phyloP scores from a whole-genome alignment of 2,888 invertebrate species.

The Xanthostigma xanthostigma region DNA sequence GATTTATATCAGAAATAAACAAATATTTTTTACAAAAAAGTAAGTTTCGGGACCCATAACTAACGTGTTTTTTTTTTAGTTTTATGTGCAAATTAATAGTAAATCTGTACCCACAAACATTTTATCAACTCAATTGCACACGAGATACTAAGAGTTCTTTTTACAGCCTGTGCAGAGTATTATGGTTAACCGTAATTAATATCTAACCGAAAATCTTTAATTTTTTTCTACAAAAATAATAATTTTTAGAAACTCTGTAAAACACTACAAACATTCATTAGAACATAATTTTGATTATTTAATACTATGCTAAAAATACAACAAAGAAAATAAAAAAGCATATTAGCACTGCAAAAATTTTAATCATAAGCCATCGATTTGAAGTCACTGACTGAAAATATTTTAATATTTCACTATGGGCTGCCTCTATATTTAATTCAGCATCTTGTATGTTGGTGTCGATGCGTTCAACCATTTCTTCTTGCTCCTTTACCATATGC shows the following conservation, averaged over 20 bases:
- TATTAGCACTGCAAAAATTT: conserved; percentile 95
- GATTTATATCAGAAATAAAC: too few species aligned
- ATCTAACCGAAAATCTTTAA: too few species aligned
- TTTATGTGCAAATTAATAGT: too few species aligned
- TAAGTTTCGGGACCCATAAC: too few species aligned
- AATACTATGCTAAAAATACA: conserved; percentile 74
- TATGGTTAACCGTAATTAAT: too few species aligned
- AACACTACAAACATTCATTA: neutral
- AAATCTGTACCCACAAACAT: too few species aligned
- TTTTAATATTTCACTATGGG: conserved; percentile 91
- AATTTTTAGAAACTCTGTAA: neutral
- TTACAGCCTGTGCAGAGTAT: too few species aligned
- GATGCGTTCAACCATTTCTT: conserved; percentile 95
- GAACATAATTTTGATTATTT: neutral
- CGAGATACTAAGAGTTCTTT: too few species aligned
- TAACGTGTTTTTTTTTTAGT: too few species aligned
- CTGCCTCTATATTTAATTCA: conserved; percentile 92
- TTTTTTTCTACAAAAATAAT: neutral
- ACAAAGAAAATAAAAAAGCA: conserved; percentile 99
- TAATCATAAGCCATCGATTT: conserved; percentile 98
- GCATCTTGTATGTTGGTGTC: conserved; percentile 94
- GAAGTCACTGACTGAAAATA: conserved; percentile 95
- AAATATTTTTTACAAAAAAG: too few species aligned
- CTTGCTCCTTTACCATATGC: conserved; percentile 96
- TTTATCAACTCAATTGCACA: too few species aligned